Percentiles rank a stretch among this genome's conserved stretches.
Conservation (phyloP, 2,113 vertebrate genomes). For the Epinephelus cyanopodus region DNA sequence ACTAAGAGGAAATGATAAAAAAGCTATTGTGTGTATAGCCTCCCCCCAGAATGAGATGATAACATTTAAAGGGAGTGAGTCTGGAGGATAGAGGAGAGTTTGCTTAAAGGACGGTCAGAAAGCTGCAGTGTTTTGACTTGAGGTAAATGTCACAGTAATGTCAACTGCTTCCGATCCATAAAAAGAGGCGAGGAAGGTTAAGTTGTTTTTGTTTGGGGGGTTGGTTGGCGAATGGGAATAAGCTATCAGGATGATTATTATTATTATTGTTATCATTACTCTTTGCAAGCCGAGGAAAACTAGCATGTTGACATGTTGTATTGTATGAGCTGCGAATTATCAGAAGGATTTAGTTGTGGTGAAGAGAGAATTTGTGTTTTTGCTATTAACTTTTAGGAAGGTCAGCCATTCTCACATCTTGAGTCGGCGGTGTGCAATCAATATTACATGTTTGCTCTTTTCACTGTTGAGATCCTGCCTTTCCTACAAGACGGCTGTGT, state of each 20-base stretch:
- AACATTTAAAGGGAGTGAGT: slow-evolving; percentile 62
- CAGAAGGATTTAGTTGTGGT: slow-evolving; percentile 12
- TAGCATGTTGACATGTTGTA: neutral
- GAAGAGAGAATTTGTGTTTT: slow-evolving; percentile 29
- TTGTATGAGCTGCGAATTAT: slow-evolving; percentile 8
- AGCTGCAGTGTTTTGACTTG: slow-evolving; percentile 51
- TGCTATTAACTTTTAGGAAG: slow-evolving; percentile 46
- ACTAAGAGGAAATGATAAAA: slow-evolving; percentile 45
- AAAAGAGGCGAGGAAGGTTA: slow-evolving; percentile 59
- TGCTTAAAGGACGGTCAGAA: slow-evolving; percentile 58
- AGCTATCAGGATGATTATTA: slow-evolving; percentile 15
- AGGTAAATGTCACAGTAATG: slow-evolving; percentile 78
- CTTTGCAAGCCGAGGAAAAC: neutral
- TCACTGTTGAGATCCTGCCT: slow-evolving; percentile 20
- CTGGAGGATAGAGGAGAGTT: slow-evolving; percentile 35
- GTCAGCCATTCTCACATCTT: slow-evolving; percentile 34
- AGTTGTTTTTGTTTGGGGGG: slow-evolving; percentile 54
- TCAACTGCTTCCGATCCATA: slow-evolving; percentile 61
- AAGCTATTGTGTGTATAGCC: slow-evolving; percentile 43
- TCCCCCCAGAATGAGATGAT: slow-evolving; percentile 37
- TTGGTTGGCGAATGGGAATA: neutral
- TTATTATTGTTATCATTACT: slow-evolving; percentile 11
- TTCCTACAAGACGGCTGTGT: neutral
- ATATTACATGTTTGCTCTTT: slow-evolving; percentile 49
- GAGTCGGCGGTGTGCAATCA: slow-evolving; percentile 22